phyloP scores from a whole-genome alignment of 2,888 invertebrate species.

The Anagyrus pseudococci region DNA sequence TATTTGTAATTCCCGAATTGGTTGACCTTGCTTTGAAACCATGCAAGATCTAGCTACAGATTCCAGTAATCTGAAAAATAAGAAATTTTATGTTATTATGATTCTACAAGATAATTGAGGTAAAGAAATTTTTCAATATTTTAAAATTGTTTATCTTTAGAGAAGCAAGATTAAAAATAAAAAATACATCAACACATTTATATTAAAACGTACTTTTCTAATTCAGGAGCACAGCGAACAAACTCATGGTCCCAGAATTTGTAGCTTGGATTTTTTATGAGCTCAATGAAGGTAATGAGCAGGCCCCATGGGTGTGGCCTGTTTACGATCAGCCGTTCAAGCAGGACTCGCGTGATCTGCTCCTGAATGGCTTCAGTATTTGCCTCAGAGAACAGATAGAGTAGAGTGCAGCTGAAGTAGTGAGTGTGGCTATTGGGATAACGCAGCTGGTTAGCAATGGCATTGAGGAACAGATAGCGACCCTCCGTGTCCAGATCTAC shows the following conservation, averaged over 20 bases:
- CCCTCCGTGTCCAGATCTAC: slow-evolving; percentile 98
- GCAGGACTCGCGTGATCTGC: slow-evolving; percentile 94
- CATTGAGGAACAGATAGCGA: slow-evolving; percentile 96
- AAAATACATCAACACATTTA: no score
- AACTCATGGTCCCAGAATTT: slow-evolving; percentile 99
- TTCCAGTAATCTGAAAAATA: slow-evolving; percentile 81
- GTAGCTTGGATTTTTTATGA: slow-evolving; percentile 97
- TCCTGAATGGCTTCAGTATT: slow-evolving; percentile 98
- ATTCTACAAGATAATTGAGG: no score
- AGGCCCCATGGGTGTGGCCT: slow-evolving; percentile 99
- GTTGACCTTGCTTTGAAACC: slow-evolving; percentile 79
- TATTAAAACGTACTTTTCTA: slow-evolving; percentile 84
- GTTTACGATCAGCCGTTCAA: slow-evolving; percentile 97
- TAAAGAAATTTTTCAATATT: no score
- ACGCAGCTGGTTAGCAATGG: slow-evolving; percentile 97
- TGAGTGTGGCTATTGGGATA: slow-evolving; percentile 99
- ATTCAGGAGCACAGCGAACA: slow-evolving; percentile 99
- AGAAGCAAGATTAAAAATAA: no score
- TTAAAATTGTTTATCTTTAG: no score
- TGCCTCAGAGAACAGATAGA: slow-evolving; percentile 97
- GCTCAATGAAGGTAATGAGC: slow-evolving; percentile 97
- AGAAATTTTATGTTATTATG: no score
- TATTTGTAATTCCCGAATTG: slow-evolving; percentile 71
- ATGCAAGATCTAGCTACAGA: slow-evolving; percentile 96
- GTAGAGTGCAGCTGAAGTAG: slow-evolving; percentile 97